Conservation (phyloP, 37 sponge, comb jelly and placozoan genomes). For the Amphimedon queenslandica region DNA sequence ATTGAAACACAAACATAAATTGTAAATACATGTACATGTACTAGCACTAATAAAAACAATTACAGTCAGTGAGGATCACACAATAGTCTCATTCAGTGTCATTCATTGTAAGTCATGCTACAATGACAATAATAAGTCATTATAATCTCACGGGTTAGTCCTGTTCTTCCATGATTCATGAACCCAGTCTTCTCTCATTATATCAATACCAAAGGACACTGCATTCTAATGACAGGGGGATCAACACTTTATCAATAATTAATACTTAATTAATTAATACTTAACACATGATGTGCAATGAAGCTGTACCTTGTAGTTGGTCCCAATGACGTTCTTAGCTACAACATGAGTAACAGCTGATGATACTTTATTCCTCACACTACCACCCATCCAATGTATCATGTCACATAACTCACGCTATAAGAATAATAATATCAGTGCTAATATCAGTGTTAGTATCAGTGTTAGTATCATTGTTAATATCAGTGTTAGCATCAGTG, state of each 20-base stretch:
- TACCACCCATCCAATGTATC: conserved; percentile 88
- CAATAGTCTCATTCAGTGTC: too few species aligned
- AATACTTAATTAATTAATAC: too few species aligned
- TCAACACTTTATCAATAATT: neutral
- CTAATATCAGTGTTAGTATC: too few species aligned
- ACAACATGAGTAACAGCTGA: conserved; percentile 83
- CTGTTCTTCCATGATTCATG: conserved; percentile 61
- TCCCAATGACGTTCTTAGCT: conserved; percentile 77
- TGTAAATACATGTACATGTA: too few species aligned
- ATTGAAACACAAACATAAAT: too few species aligned
- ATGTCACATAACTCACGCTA: conserved; percentile 55
- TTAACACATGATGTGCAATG: too few species aligned
- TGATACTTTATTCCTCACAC: conserved; percentile 75
- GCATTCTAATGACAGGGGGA: conserved; percentile 51
- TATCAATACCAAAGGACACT: conserved; percentile 70
- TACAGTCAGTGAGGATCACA: too few species aligned
- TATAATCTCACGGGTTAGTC: conserved; percentile 28
- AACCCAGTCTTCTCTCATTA: conserved; percentile 91
- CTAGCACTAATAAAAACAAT: too few species aligned
- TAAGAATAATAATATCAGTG: neutral
- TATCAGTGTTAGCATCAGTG: too few species aligned
- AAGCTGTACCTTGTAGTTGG: conserved; percentile 89
- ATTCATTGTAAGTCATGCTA: too few species aligned
- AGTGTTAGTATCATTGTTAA: too few species aligned
- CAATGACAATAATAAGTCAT: too few species aligned